These are phyloP conservation scores for Tenualosa ilisha DNA, from an alignment of 2,797 vertebrate genomes.

Conservation along the genomic window DNA sequence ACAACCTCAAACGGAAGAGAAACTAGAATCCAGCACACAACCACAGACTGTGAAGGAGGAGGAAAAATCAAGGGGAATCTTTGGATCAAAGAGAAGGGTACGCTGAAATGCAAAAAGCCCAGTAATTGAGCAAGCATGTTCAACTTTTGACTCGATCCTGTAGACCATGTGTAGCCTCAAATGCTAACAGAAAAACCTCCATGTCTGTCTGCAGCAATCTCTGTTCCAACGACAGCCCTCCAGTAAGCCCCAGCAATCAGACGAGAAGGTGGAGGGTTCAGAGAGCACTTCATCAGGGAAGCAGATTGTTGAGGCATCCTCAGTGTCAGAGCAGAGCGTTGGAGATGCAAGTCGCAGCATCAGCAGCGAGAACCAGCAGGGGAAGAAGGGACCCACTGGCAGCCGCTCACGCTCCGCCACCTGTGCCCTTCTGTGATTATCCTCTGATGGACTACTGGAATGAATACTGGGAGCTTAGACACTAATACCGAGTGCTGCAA, in stretches of 20 bases:
- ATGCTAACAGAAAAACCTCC: not conserved
- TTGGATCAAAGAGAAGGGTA: constrained; percentile 70
- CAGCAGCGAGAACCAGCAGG: constrained; percentile 42
- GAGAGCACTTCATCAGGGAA: constrained; percentile 19
- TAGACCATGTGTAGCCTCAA: not conserved
- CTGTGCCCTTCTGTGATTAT: constrained; percentile 79
- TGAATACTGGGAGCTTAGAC: constrained; percentile 17
- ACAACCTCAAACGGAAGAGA: constrained; percentile 18
- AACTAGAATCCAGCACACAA: not conserved
- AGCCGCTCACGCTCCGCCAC: constrained; percentile 75
- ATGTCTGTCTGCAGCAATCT: constrained; percentile 76
- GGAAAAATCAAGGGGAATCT: constrained; percentile 53
- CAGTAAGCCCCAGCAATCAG: constrained; percentile 56
- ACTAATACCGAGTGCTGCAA: constrained; percentile 27
- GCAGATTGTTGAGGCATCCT: constrained; percentile 18
- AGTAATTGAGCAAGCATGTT: not conserved
- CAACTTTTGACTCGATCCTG: not conserved
- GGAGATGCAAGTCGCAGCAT: constrained; percentile 60
- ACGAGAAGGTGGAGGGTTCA: constrained; percentile 29
- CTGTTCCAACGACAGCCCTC: constrained; percentile 80
- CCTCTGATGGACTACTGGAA: not conserved
- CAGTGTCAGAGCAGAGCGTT: constrained; percentile 47
- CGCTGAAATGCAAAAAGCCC: not conserved
- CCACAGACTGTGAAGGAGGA: constrained; percentile 54
- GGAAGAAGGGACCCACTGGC: constrained; percentile 42